Conservation (phyloP, 2,113 vertebrate genomes). For the Antennarius striatus region DNA sequence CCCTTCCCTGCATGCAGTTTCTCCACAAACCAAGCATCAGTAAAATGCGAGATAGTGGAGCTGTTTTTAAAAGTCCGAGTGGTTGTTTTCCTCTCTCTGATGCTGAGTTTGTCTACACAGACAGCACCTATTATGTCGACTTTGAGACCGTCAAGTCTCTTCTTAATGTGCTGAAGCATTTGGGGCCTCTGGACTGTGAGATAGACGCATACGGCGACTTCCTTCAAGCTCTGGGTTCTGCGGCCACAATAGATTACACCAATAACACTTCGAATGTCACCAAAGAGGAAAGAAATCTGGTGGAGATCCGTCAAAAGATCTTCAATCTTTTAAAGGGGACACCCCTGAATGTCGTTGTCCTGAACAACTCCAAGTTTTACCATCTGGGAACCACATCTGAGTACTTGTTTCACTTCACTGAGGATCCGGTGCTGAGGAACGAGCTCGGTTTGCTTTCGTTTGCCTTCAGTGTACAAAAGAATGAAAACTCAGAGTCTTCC, state of each 20-base stretch:
- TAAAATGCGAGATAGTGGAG: conserved; percentile 79
- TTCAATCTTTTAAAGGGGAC: conserved; percentile 85
- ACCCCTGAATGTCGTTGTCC: conserved; percentile 83
- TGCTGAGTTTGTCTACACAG: conserved; percentile 87
- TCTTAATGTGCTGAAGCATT: conserved; percentile 79
- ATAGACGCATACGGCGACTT: conserved; percentile 97
- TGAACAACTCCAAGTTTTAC: conserved; percentile 94
- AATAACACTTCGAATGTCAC: conserved; percentile 72
- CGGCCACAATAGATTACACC: conserved; percentile 83
- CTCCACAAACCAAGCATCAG: conserved; percentile 90
- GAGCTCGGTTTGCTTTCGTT: conserved; percentile 83
- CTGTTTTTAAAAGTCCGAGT: conserved; percentile 68
- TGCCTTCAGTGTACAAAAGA: conserved; percentile 77
- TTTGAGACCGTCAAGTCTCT: conserved; percentile 75
- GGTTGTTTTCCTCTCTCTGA: conserved; percentile 5
- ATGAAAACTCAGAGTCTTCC: neutral
- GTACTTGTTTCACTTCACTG: conserved; percentile 87
- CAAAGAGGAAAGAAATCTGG: conserved; percentile 72
- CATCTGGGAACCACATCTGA: conserved; percentile 91
- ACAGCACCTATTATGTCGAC: conserved; percentile 91
- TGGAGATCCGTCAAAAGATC: conserved; percentile 82
- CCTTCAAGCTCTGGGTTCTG: conserved; percentile 87
- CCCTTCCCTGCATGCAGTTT: conserved; percentile 79
- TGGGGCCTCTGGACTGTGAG: conserved; percentile 84
- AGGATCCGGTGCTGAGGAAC: conserved; percentile 75